Evolutionary conservation across 64 coral and sea anemone genomes (phyloP).

Genomic region (Dendronephthya gigantea): DNA sequence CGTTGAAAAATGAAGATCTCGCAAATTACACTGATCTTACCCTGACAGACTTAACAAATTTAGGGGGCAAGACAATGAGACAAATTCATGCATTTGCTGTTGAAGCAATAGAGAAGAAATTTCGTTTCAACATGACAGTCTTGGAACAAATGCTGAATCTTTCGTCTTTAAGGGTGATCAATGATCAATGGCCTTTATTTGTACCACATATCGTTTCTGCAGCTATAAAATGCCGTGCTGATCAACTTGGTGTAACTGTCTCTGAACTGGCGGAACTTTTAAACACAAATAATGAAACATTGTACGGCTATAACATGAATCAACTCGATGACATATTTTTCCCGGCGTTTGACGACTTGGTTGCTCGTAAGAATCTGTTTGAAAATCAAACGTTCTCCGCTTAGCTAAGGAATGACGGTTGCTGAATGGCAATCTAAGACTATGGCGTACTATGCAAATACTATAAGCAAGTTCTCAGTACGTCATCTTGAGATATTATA

Average conservation of each 20-base stretch:
- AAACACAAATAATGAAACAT: not conserved
- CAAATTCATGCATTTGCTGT: not conserved
- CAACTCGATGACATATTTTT: not conserved
- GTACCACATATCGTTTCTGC: not conserved
- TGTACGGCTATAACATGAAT: not conserved
- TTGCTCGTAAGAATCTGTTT: not conserved
- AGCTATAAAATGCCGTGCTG: not conserved
- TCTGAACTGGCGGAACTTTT: not conserved
- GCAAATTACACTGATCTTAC: not conserved
- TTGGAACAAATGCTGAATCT: not conserved
- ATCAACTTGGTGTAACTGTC: not conserved
- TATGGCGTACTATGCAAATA: not conserved
- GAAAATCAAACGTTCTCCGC: not conserved
- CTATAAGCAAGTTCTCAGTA: not conserved
- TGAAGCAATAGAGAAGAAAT: not conserved
- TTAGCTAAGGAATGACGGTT: not conserved
- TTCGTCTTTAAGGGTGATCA: not conserved
- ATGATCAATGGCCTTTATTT: not conserved
- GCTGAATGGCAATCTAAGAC: not conserved
- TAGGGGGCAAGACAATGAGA: not conserved
- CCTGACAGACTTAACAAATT: not conserved
- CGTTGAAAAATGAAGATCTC: not conserved
- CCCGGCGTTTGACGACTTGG: not conserved
- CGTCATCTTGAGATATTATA: not conserved
- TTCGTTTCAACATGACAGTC: not conserved